Evolutionary conservation across 2,113 vertebrate species (phyloP), one percentile per base, ranked within the genome.

Genomic region (Furnarius figulus): DNA sequence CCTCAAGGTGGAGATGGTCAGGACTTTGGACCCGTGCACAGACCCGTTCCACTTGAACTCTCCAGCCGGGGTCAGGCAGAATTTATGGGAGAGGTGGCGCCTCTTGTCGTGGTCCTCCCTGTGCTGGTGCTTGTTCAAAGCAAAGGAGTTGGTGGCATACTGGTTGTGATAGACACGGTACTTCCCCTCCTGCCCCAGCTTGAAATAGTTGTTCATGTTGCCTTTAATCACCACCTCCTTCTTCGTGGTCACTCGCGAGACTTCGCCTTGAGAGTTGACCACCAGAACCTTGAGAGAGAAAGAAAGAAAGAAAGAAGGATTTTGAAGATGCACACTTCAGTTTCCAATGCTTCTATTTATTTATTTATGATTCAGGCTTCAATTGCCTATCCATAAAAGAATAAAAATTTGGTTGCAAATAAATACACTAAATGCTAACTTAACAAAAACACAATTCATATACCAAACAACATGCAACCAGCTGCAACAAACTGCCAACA

Each of bases 11-110:
- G 99, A 99, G 90, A 99, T 98, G 16, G 99, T 99, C 35, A 99
- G 98, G 79, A 98, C 98, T 87, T 99, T 99, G 56, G 99, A 99
- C 27, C 99, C 99, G 8, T 99, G 99, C 81, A 99, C 99, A 61
- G 99, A 99, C 40, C 99, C 99, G 5, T 99, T 99, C 99, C 99
- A 99, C 90, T 99, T 99, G 98, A 99, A 99, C 95, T 99, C 99
- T 6, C 99, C 98, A 11, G 99, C 98, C 6, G 99, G 98, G 56
- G 99, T 99, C 97, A 99, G 98, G 95, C 99, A 99, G 98, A 99
- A 99, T 86, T 99, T 99, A 97, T 99, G 99, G 2, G 99, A 99
- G 63, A 99, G 99, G 95, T 99, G 99, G 33, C 99, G 96, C 39
- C 99, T 98, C 97, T 99, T 99, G 98, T 99, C 99, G 10, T 99